These are phyloP conservation scores for Astur gentilis DNA, from an alignment of 2,113 vertebrate genomes.

Conservation along the genomic window DNA sequence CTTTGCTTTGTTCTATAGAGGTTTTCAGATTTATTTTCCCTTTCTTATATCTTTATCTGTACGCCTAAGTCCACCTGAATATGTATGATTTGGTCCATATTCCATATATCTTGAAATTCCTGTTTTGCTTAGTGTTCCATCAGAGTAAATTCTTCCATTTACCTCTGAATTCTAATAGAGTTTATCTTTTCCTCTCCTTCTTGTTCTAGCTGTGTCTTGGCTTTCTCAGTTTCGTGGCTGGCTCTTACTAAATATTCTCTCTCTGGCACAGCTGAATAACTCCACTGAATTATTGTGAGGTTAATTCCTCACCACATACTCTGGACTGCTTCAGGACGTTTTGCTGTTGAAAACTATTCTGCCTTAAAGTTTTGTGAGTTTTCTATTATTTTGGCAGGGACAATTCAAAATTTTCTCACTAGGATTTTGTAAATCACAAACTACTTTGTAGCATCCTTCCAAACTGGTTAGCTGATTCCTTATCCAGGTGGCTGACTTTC, in stretches of 20 bases:
- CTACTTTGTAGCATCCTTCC: neutral
- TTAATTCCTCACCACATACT: neutral
- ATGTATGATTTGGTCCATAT: neutral
- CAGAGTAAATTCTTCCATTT: neutral
- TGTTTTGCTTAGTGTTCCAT: neutral
- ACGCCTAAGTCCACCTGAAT: neutral
- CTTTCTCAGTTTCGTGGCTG: neutral
- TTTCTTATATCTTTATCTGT: neutral
- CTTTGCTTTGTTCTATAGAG: neutral
- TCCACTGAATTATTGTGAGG: neutral
- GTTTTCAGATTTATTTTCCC: neutral
- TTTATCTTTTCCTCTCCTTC: neutral
- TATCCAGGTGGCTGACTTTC: neutral
- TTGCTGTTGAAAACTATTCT: neutral
- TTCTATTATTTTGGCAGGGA: neutral
- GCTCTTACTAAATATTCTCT: neutral
- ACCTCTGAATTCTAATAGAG: neutral
- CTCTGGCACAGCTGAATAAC: neutral
- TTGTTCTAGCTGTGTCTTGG: neutral
- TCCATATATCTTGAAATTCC: neutral
- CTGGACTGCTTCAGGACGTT: neutral
- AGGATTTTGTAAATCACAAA: neutral
- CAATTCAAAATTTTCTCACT: neutral
- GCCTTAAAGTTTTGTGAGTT: neutral
- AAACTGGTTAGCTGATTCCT: neutral